phyloP scores from a whole-genome alignment of 2,888 invertebrate genomes.

The Gnatocerus cornutus region DNA sequence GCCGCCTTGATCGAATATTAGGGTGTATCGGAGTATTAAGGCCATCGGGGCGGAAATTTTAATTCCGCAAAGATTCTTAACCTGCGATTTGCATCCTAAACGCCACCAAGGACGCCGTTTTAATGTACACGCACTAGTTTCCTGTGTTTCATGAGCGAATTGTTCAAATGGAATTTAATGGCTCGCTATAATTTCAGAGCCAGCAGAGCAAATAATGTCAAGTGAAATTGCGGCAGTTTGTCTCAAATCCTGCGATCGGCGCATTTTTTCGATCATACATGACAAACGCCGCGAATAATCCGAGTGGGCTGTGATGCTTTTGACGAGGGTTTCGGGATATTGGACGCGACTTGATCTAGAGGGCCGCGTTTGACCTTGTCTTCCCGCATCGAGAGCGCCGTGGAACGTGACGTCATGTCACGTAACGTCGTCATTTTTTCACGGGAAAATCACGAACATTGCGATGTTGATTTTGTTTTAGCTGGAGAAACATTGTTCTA shows the following conservation, averaged over 20 bases:
- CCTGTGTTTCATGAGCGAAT: constrained; percentile 59
- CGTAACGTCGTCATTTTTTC: too few species aligned
- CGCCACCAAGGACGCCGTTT: constrained; percentile 46
- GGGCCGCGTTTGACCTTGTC: neutral
- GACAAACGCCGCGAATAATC: neutral
- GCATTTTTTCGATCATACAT: constrained; percentile 36
- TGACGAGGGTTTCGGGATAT: constrained; percentile 4
- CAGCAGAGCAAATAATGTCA: constrained; percentile 58
- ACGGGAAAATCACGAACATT: too few species aligned
- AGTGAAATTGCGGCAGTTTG: constrained; percentile 55
- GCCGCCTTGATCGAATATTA: constrained; percentile 21
- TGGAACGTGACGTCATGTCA: too few species aligned
- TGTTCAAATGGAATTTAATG: constrained; percentile 62
- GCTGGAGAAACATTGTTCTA: constrained; percentile 14
- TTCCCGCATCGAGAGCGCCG: too few species aligned
- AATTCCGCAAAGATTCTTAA: constrained; percentile 7
- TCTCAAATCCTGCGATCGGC: constrained; percentile 43
- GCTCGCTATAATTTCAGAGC: constrained; percentile 57
- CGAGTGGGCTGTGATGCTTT: neutral
- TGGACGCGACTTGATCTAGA: neutral
- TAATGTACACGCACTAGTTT: constrained; percentile 52
- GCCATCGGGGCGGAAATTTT: constrained; percentile 7
- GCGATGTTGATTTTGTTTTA: neutral
- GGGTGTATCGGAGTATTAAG: constrained; percentile 18
- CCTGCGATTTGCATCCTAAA: neutral